Evolutionary conservation across 2,113 vertebrate genomes (phyloP), one percentile per base, ranked within the genome.

Genomic region (Brachirus orientalis): DNA sequence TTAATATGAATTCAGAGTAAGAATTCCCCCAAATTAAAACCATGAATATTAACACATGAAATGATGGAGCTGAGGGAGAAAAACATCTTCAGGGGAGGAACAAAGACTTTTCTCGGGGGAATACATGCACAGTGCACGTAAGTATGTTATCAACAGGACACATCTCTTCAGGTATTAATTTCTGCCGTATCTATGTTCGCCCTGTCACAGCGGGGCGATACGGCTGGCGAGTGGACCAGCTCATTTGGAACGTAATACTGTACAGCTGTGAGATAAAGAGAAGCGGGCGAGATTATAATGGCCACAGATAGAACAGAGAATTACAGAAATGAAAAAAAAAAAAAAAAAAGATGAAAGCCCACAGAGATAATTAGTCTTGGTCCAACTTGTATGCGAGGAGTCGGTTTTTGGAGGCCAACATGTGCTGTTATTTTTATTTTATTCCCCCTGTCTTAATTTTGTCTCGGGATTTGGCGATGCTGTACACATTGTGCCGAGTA

Each of bases 131-230:
- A 64, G 71, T 59, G 53, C 47, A 75, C 55, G 6, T 64, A 67
- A 83, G 78, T 75, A 57, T 46, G 57, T 69, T 86, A 87, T 88
- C 84, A 53, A 12, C n/a, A 10, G 43, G 66, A 69, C 72, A 75
- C 35, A 86, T 87, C 88, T 86, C 80, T 75, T 56, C 80, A 87
- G 82, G 88, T 90, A 84, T 86, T 88, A 68, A 85, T 82, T 87
- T 85, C 83, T 85, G 61, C 63, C 79, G 1, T 80, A 86, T 86
- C 88, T 77, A 0, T 51, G 19, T 38, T 52, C 43, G 10, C 53
- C 52, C 55, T 10, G 55, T 63, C 65, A 28, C 74, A 19, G 71
- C 58, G 55, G 56, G 64, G 72, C 40, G 76, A 84, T 77, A 68
- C 47, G 55, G 70, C 75, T 41, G 84, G 64, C 54, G 64, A 86